Percentiles rank a stretch among this genome's conserved stretches.
Conservation (phyloP, 2,113 vertebrate genomes). For the Eulemur macaco region DNA sequence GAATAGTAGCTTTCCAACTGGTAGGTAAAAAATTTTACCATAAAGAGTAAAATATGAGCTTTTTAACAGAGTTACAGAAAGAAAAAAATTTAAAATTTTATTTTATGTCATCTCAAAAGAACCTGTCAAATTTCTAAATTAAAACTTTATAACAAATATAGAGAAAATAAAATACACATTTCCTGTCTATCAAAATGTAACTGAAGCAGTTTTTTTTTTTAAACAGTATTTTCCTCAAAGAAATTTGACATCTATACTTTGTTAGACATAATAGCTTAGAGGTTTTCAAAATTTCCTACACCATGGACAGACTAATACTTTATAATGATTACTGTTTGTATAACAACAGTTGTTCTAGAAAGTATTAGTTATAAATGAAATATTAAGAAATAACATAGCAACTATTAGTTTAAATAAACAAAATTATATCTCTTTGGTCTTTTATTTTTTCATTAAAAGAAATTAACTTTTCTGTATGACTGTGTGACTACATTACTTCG, state of each 20-base stretch:
- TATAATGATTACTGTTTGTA: not conserved
- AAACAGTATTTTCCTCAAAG: not conserved
- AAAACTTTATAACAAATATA: slow-evolving; percentile 81
- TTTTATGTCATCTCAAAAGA: slow-evolving; percentile 82
- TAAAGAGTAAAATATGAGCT: not conserved
- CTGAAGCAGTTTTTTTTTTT: not conserved
- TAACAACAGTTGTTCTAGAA: slow-evolving; percentile 20
- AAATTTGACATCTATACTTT: not conserved
- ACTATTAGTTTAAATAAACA: slow-evolving; percentile 33
- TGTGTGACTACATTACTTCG: not conserved
- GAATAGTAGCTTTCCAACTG: slow-evolving; percentile 90
- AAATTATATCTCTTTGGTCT: slow-evolving; percentile 2
- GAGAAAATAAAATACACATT: slow-evolving; percentile 59
- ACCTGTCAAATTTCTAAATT: slow-evolving; percentile 84
- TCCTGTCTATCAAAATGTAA: not conserved
- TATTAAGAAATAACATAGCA: not conserved
- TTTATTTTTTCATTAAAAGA: slow-evolving; percentile 51
- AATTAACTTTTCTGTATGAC: slow-evolving; percentile 4
- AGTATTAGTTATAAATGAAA: not conserved
- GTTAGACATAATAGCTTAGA: not conserved
- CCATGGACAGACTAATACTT: not conserved
- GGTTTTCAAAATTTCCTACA: not conserved
- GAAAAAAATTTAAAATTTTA: slow-evolving; percentile 63
- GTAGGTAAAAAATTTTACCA: slow-evolving; percentile 77
- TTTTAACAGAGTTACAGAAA: not conserved